These are phyloP conservation scores for Tetragonula clypearis DNA, from an alignment of 1,140 invertebrate genomes.

Conservation along the genomic window DNA sequence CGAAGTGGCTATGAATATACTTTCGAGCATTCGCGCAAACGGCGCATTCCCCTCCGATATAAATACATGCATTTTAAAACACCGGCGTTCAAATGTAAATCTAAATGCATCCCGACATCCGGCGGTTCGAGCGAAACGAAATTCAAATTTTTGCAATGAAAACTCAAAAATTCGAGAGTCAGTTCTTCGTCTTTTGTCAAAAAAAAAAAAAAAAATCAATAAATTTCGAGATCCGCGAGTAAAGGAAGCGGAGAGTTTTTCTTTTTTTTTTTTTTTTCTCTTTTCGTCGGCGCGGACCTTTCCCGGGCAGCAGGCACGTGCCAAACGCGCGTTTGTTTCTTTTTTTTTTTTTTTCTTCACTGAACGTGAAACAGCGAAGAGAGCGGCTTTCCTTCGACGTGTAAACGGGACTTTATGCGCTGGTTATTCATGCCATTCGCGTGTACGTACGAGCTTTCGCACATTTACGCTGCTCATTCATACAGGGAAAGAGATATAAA, in stretches of 20 bases:
- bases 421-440: constrained; percentile 68
- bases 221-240: background rate
- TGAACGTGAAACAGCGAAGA: constrained; percentile 5
- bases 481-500: constrained; percentile 71
- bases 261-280: too few relatives aligned
- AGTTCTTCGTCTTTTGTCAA: background rate
- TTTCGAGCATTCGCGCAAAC: background rate
- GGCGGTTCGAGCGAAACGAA: too few relatives aligned
- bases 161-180: background rate
- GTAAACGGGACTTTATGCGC: constrained; percentile 64
- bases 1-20: background rate
- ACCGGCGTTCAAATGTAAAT: background rate
- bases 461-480: constrained; percentile 70
- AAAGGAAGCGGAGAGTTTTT: background rate
- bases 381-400: constrained; percentile 48
- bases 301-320: background rate
- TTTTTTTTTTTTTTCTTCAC: background rate
- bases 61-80: background rate
- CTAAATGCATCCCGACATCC: too few relatives aligned
- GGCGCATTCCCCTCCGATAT: background rate
- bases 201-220: too few relatives aligned
- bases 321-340: background rate
- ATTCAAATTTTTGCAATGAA: background rate
- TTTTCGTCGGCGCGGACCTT: background rate
- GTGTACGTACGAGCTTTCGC: constrained; percentile 62